Evolutionary conservation across 2,113 vertebrate species (phyloP).

Genomic region (Oncorhynchus masou): DNA sequence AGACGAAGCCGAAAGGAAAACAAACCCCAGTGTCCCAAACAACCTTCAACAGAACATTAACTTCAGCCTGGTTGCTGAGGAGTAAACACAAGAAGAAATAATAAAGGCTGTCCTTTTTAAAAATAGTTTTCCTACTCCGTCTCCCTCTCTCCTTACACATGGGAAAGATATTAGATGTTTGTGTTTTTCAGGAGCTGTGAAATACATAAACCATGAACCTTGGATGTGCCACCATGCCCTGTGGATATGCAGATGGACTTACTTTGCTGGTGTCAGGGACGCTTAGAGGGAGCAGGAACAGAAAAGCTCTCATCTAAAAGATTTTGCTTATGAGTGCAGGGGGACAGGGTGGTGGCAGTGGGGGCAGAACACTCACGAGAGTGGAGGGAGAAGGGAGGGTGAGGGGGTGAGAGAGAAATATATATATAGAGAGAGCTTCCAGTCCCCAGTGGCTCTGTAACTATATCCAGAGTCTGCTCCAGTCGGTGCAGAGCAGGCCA

Average conservation of each 20-base stretch:
- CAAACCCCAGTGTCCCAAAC: constrained; percentile 51
- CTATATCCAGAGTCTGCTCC: constrained; percentile 94
- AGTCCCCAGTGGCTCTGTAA: constrained; percentile 83
- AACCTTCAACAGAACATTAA: constrained; percentile 63
- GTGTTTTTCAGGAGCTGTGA: constrained; percentile 96
- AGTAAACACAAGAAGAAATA: constrained; percentile 53
- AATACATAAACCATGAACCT: constrained; percentile 99
- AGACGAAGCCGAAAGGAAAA: constrained; percentile 18
- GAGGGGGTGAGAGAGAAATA: not conserved
- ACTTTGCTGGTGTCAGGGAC: constrained; percentile 94
- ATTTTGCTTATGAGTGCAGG: constrained; percentile 64
- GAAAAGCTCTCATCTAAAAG: constrained; percentile 72
- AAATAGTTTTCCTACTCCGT: not conserved
- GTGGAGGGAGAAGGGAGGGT: not conserved
- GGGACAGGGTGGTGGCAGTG: constrained; percentile 23
- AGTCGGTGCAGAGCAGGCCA: constrained; percentile 54
- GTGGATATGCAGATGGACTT: constrained; percentile 99
- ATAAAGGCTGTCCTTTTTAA: constrained; percentile 63
- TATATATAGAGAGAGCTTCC: constrained; percentile 72
- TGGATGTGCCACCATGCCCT: constrained; percentile 89
- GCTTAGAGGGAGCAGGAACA: constrained; percentile 70
- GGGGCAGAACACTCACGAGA: not conserved
- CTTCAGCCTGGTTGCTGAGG: constrained; percentile 50
- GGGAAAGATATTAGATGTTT: constrained; percentile 79
- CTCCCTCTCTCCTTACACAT: constrained; percentile 53